Evolutionary conservation across 2,888 invertebrate genomes (phyloP).

Genomic region (Glaucopsyche alexis): DNA sequence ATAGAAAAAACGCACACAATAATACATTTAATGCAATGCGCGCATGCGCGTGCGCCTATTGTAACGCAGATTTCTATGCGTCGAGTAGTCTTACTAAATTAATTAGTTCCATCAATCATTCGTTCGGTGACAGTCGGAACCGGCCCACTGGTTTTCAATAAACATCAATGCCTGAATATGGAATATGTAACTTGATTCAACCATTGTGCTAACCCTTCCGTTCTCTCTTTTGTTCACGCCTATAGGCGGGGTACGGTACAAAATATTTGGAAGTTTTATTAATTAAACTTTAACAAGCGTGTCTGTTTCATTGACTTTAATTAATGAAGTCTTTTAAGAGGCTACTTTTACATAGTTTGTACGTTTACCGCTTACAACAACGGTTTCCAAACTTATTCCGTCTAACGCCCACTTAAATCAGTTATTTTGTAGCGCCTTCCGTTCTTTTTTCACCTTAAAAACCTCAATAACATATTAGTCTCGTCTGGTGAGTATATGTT

Average conservation of each 20-base stretch:
- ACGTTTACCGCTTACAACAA: too few relatives aligned
- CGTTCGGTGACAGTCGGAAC: conserved; percentile 64
- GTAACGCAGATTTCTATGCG: conserved; percentile 8
- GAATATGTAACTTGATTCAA: conserved; percentile 70
- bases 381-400: too few relatives aligned
- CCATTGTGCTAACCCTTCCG: conserved; percentile 68
- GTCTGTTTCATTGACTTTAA: conserved; percentile 13
- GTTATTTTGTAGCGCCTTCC: too few relatives aligned
- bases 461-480: too few relatives aligned
- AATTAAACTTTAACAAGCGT: conserved; percentile 29
- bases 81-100: conserved; percentile 67
- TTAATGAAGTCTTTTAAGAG: not conserved
- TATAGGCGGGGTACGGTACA: conserved; percentile 60
- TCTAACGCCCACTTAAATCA: too few relatives aligned
- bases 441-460: too few relatives aligned
- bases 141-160: conserved; percentile 68
- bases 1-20: not conserved
- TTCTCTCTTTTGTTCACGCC: conserved; percentile 46
- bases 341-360: too few relatives aligned
- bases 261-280: conserved; percentile 62
- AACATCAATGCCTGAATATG: conserved; percentile 56
- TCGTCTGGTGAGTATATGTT: too few relatives aligned
- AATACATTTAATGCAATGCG: not conserved
- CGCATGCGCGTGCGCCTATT: conserved; percentile 5
- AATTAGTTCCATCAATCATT: conserved; percentile 79